Evolutionary conservation across 2,113 vertebrate species (phyloP).

Genomic region (Cyprinodon tularosa): DNA sequence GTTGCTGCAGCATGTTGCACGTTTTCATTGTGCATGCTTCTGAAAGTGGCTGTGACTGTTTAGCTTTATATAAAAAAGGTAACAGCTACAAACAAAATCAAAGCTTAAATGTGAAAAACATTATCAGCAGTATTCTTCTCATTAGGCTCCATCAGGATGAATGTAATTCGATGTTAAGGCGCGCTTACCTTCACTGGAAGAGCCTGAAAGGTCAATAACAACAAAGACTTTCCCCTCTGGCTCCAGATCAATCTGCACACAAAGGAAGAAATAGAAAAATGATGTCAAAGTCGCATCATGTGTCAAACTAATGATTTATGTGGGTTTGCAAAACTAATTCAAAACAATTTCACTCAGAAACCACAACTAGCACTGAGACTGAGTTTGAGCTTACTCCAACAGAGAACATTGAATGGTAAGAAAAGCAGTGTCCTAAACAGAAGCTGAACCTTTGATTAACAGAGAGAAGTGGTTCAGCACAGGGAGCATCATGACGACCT

Average conservation of each 20-base stretch:
- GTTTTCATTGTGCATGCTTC: neutral
- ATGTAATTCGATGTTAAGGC: neutral
- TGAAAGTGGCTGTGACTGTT: neutral
- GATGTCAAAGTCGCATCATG: neutral
- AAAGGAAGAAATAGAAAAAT: neutral
- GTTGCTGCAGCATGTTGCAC: neutral
- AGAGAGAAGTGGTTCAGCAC: neutral
- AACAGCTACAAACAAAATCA: neutral
- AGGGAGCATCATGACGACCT: neutral
- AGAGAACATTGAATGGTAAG: neutral
- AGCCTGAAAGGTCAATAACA: conserved; percentile 64
- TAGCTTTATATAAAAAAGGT: neutral
- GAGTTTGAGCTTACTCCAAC: neutral
- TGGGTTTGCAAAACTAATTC: neutral
- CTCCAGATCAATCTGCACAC: conserved; percentile 66
- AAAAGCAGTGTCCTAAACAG: neutral
- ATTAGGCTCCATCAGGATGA: too few relatives aligned
- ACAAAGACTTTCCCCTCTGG: conserved; percentile 69
- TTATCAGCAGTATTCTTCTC: neutral
- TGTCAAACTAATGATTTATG: neutral
- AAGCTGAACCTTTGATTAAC: neutral
- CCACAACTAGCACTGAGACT: too few relatives aligned
- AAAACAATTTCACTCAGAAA: too few relatives aligned
- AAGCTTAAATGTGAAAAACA: neutral
- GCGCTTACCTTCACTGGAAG: conserved; percentile 64